These are phyloP conservation scores for Anticlea derivata DNA, from an alignment of 2,888 invertebrate genomes.

Conservation along the genomic window DNA sequence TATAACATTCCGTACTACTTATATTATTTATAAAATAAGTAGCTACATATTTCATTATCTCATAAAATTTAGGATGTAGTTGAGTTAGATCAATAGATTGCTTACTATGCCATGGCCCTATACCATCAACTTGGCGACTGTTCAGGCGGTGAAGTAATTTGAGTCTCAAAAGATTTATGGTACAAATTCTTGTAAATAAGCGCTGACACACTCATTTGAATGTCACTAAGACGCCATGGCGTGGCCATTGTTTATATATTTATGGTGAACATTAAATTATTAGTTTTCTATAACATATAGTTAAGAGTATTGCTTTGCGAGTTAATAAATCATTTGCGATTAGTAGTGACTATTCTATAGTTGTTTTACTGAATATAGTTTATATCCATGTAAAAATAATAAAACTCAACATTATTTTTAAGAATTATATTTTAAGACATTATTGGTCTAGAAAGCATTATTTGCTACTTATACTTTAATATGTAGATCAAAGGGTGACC, in stretches of 20 bases:
- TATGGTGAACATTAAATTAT: slow-evolving; percentile 12
- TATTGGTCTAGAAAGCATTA: slow-evolving; percentile 37
- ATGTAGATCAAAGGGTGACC: slow-evolving; percentile 28
- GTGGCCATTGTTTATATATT: background rate
- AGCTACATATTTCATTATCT: too few relatives aligned
- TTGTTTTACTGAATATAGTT: background rate
- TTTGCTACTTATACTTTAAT: slow-evolving; percentile 31
- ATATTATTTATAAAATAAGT: too few relatives aligned
- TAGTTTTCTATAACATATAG: slow-evolving; percentile 12
- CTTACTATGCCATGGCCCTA: too few relatives aligned
- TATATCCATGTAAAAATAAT: background rate
- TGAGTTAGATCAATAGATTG: too few relatives aligned
- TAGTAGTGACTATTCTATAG: background rate
- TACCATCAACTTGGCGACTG: too few relatives aligned
- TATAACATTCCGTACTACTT: too few relatives aligned
- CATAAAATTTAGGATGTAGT: too few relatives aligned
- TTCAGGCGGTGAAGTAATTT: too few relatives aligned
- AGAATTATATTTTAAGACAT: slow-evolving; percentile 23
- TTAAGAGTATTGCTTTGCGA: slow-evolving; percentile 28
- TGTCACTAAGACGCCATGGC: too few relatives aligned
- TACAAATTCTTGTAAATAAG: too few relatives aligned
- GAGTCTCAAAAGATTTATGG: too few relatives aligned
- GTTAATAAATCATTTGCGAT: slow-evolving; percentile 29
- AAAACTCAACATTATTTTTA: slow-evolving; percentile 5
- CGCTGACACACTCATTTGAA: too few relatives aligned